A percentile compares a stretch with the other conserved stretches of the same genome.
Conservation (phyloP, 2,888 invertebrate genomes). For the Tigriopus californicus region DNA sequence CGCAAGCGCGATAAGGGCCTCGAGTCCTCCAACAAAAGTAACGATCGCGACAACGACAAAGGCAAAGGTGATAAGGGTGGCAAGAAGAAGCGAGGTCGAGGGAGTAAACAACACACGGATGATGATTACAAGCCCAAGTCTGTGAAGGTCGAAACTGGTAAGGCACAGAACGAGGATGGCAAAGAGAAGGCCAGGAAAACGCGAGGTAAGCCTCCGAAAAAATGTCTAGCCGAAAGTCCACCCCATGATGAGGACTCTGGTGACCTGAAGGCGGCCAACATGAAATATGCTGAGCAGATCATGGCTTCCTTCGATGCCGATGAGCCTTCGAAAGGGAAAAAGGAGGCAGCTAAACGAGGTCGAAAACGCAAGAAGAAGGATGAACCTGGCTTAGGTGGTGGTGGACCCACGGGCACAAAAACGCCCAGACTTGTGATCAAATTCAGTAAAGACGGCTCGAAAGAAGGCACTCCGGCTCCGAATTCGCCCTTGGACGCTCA, state of each 20-base stretch:
- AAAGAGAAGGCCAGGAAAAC: conserved; percentile 12
- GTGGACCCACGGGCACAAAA: neutral
- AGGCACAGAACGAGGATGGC: conserved; percentile 28
- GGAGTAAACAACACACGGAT: conserved; percentile 25
- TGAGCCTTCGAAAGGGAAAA: neutral
- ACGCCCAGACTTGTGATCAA: conserved; percentile 14
- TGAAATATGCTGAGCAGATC: conserved; percentile 12
- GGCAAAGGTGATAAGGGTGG: conserved; percentile 29
- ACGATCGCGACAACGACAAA: conserved; percentile 19
- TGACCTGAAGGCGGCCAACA: neutral
- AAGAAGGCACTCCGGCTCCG: neutral
- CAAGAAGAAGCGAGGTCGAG: conserved; percentile 24
- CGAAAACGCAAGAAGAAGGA: conserved; percentile 6
- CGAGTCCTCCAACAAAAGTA: conserved; percentile 15
- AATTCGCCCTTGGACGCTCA: neutral
- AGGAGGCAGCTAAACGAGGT: neutral
- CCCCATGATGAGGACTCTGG: conserved; percentile 4
- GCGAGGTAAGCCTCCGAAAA: conserved; percentile 16
- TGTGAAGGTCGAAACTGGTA: conserved; percentile 38
- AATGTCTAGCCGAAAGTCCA: conserved; percentile 10
- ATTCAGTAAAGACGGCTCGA: conserved; percentile 7
- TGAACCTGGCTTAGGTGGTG: neutral
- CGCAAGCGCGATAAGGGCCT: conserved; percentile 18
- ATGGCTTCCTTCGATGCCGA: neutral
- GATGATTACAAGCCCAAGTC: conserved; percentile 29